Percentiles rank a stretch among this genome's conserved stretches.
phyloP scores from a whole-genome alignment of 2,888 invertebrate species.

The Diplazon laetatorius region DNA sequence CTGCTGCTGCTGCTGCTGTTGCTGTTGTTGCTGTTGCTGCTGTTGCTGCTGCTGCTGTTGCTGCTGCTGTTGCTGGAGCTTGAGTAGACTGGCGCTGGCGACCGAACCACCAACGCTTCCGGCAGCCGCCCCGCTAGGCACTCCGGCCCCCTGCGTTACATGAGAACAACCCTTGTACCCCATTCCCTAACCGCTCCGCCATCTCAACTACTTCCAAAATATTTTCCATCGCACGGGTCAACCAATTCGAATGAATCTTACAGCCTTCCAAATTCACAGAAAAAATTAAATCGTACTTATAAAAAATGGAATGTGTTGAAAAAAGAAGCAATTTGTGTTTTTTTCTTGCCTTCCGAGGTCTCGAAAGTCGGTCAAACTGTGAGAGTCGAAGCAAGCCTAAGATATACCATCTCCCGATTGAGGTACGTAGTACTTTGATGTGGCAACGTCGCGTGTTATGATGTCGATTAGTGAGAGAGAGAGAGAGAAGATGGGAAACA shows the following conservation, averaged over 20 bases:
- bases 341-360: too few relatives aligned
- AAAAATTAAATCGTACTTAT: neutral
- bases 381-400: too few relatives aligned
- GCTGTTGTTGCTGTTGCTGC: slow-evolving; percentile 80
- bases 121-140: slow-evolving; percentile 79
- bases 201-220: slow-evolving; percentile 47
- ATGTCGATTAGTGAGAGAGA: too few relatives aligned
- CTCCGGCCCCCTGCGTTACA: slow-evolving; percentile 80
- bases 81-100: slow-evolving; percentile 80
- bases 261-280: slow-evolving; percentile 23
- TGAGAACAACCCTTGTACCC: slow-evolving; percentile 77
- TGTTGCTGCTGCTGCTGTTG: slow-evolving; percentile 75
- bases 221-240: slow-evolving; percentile 13
- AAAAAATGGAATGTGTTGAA: neutral
- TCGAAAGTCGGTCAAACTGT: too few relatives aligned
- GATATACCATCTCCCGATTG: too few relatives aligned
- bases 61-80: slow-evolving; percentile 80
- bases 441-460: too few relatives aligned
- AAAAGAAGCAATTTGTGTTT: too few relatives aligned
- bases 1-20: slow-evolving; percentile 80
- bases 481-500: too few relatives aligned
- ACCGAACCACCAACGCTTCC: slow-evolving; percentile 80
- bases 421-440: too few relatives aligned
- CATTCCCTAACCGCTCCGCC: slow-evolving; percentile 66
- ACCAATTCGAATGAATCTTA: slow-evolving; percentile 17